These are phyloP conservation scores for Luehdorfia chinensis DNA, from an alignment of 1,140 invertebrate species.

Conservation along the genomic window DNA sequence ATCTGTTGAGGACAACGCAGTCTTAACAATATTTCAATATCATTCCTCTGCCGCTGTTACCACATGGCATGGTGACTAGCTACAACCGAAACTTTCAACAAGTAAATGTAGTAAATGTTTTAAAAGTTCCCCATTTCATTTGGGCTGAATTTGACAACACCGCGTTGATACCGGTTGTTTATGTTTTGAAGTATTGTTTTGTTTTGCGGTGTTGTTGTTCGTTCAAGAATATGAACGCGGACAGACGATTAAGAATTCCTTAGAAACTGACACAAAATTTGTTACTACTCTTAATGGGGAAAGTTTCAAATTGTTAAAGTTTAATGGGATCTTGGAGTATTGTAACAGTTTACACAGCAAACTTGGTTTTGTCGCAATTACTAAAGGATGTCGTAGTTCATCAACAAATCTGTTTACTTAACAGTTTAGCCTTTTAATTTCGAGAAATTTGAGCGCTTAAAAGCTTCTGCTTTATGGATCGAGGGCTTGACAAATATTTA, in stretches of 20 bases:
- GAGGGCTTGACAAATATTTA: too few relatives aligned
- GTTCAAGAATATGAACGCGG: slow-evolving; percentile 2
- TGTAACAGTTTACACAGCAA: slow-evolving; percentile 47
- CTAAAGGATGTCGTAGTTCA: slow-evolving; percentile 3
- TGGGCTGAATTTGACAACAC: too few relatives aligned
- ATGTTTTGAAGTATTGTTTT: too few relatives aligned
- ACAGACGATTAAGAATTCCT: slow-evolving; percentile 8
- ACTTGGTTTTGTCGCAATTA: slow-evolving; percentile 30
- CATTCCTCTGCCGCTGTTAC: too few relatives aligned
- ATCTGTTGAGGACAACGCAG: too few relatives aligned
- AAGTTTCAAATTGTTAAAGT: slow-evolving; percentile 54
- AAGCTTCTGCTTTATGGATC: too few relatives aligned
- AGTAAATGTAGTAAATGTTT: too few relatives aligned
- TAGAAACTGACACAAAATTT: slow-evolving; percentile 11
- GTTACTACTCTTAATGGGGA: slow-evolving; percentile 38
- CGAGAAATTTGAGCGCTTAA: background rate
- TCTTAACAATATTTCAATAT: too few relatives aligned
- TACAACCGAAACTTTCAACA: too few relatives aligned
- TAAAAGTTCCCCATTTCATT: too few relatives aligned
- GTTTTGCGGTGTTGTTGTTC: background rate
- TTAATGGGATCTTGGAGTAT: slow-evolving; percentile 52
- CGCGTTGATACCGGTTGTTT: too few relatives aligned
- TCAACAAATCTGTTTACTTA: slow-evolving; percentile 6
- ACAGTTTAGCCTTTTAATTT: background rate
- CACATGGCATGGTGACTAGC: too few relatives aligned